Evolutionary conservation across 2,113 vertebrate species (phyloP).

Genomic region (Pseudorectes ferrugineus): DNA sequence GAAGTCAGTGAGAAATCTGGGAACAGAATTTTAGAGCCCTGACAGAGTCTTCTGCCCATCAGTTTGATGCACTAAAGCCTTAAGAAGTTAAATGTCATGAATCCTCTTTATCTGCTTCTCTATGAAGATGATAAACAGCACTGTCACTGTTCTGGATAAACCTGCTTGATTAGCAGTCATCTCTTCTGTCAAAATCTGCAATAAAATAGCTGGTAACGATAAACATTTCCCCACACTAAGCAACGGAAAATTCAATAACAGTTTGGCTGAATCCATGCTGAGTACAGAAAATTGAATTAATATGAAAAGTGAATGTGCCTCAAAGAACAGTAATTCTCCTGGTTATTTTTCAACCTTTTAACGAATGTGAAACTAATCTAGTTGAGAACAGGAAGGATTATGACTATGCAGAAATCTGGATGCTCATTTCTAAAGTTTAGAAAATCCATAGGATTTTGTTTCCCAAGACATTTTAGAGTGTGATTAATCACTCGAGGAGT

Average conservation of each 20-base stretch:
- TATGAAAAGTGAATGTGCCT: background rate
- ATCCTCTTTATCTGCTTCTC: background rate
- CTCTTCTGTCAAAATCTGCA: conserved; percentile 1
- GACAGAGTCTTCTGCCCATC: background rate
- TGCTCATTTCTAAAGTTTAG: background rate
- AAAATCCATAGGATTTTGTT: background rate
- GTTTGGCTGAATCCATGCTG: conserved; percentile 50
- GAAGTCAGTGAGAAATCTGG: background rate
- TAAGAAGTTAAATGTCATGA: background rate
- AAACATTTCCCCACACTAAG: conserved; percentile 40
- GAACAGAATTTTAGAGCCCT: background rate
- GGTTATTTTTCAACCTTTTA: background rate
- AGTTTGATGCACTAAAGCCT: background rate
- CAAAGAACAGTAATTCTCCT: conserved; percentile 12
- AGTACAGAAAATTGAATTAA: conserved; percentile 42
- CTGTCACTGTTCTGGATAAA: background rate
- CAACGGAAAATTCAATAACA: conserved; percentile 57
- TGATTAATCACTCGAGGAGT: background rate
- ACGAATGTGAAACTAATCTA: background rate
- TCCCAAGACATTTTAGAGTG: background rate
- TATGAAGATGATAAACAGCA: background rate
- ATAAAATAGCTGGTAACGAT: conserved; percentile 38
- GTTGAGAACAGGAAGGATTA: background rate
- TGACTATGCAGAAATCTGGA: background rate
- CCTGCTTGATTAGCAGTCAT: background rate